Conservation (phyloP, 2,888 invertebrate species). For the Adelphocoris suturalis region DNA sequence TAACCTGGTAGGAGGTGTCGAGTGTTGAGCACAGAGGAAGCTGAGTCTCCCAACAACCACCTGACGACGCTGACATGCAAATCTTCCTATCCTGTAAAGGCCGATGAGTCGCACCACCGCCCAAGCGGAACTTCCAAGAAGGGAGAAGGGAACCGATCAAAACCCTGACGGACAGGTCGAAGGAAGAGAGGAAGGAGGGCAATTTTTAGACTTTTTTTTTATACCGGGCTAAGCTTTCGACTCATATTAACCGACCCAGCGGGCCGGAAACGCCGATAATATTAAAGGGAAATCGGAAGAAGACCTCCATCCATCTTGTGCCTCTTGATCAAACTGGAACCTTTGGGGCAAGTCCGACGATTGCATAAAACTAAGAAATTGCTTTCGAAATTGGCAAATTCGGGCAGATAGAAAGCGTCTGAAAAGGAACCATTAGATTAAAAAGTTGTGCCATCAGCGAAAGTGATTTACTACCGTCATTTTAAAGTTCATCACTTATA, state of each 20-base stretch:
- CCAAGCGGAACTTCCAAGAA: constrained; percentile 32
- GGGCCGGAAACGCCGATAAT: constrained; percentile 39
- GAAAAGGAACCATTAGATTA: too few species aligned
- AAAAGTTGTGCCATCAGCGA: too few species aligned
- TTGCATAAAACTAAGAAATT: not conserved
- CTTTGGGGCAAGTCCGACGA: not conserved
- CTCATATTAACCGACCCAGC: constrained; percentile 20
- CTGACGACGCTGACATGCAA: constrained; percentile 33
- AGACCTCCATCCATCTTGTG: constrained; percentile 21
- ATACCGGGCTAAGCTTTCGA: constrained; percentile 5
- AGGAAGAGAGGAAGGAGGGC: not conserved
- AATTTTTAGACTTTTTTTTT: not conserved
- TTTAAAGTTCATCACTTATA: too few species aligned
- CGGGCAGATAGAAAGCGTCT: not conserved
- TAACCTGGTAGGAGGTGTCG: too few species aligned
- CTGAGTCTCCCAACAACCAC: not conserved
- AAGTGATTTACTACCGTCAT: too few species aligned
- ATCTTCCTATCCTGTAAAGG: constrained; percentile 13
- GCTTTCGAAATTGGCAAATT: not conserved
- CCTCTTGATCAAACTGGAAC: not conserved
- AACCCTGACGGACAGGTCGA: constrained; percentile 15
- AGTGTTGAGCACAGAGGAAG: too few species aligned
- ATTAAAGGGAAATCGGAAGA: constrained; percentile 27
- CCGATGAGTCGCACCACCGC: constrained; percentile 21
- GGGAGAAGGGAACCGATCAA: not conserved